These are phyloP conservation scores for Myotis myotis DNA, from an alignment of 2,797 vertebrate genomes.

Conservation along the genomic window DNA sequence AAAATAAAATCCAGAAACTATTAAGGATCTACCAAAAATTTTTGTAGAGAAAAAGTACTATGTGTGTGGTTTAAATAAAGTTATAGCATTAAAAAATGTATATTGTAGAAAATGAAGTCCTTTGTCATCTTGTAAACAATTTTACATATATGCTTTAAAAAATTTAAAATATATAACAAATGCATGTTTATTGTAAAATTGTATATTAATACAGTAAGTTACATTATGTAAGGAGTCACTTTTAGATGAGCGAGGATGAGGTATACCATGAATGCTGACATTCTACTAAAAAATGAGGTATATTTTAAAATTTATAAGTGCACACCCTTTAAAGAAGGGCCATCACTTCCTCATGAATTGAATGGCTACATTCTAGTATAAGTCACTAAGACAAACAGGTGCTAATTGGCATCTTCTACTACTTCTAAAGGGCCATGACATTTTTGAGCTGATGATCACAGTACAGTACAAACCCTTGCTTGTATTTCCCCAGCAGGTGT, in stretches of 20 bases:
- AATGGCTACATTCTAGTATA: background rate
- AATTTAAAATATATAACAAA: background rate
- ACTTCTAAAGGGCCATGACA: background rate
- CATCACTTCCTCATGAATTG: background rate
- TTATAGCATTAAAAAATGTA: slow-evolving; percentile 40
- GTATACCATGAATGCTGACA: background rate
- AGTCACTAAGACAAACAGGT: background rate
- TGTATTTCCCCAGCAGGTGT: slow-evolving; percentile 70
- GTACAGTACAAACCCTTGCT: background rate
- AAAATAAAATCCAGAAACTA: background rate
- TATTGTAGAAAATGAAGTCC: slow-evolving; percentile 1
- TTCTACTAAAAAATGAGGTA: background rate
- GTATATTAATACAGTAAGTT: background rate
- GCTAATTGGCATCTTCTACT: background rate
- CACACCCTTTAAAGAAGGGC: background rate
- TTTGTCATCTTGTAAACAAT: slow-evolving; percentile 9
- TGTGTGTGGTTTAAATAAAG: slow-evolving; percentile 47
- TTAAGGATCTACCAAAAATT: background rate
- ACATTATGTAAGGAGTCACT: slow-evolving; percentile 18
- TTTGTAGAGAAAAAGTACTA: background rate
- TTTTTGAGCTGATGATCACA: background rate
- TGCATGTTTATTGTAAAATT: slow-evolving; percentile 10
- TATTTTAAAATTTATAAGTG: slow-evolving; percentile 1
- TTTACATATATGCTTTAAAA: background rate
- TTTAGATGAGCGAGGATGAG: slow-evolving; percentile 15